Base-by-base conservation (phyloP, 2,113 vertebrate genomes). In the Dasyornis broadbenti region DNA sequence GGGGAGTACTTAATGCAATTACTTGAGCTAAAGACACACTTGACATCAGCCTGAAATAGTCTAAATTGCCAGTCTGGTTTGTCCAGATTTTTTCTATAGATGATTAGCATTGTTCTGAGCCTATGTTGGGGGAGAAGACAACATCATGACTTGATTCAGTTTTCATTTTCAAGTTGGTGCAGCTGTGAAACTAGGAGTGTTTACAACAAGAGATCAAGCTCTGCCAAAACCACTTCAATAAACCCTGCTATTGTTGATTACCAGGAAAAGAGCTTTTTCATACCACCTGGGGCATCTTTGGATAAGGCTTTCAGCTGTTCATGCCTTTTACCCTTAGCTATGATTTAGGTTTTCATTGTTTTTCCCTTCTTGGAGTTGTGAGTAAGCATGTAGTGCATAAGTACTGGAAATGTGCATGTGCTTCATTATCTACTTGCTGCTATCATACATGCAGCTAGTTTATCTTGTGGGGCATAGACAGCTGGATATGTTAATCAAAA, bases 361-460 rank as follows among this genome's bases (percentile, higher is more conserved):
- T 71, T 50, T 39, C 26, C 16, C 19, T 49, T 78, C 54, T 49
- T 11, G 30, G 30, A 77, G 19, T 15, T 56, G 5, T 0, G 1
- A 53, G 31, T 28, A 31, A 71, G 26, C 11, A 0, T 1, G 11
- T 23, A 52, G n/a, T 15, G 5, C 10, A 3, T 1, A 16, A n/a
- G 19, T 65, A 2, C 31, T 33, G 44, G 35, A 35, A 49, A 13
- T 0, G 1, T 15, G 17, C 8, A 4, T 1, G 0, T 19, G 9
- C 33, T 16, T 52, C 3, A 0, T 56, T 45, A 17, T 22, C 21
- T 31, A 15, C n/a, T 31, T 63, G n/a, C 71, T 76, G 53, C 66
- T 56, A 4, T 27, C 20, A 17, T 10, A 10, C 10, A 10, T 0
- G 3, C 50, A 37, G 2, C 21, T 50, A 2, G 9, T 28, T 54